Conservation (phyloP, 2,888 invertebrate species). For the Seira ritae region DNA sequence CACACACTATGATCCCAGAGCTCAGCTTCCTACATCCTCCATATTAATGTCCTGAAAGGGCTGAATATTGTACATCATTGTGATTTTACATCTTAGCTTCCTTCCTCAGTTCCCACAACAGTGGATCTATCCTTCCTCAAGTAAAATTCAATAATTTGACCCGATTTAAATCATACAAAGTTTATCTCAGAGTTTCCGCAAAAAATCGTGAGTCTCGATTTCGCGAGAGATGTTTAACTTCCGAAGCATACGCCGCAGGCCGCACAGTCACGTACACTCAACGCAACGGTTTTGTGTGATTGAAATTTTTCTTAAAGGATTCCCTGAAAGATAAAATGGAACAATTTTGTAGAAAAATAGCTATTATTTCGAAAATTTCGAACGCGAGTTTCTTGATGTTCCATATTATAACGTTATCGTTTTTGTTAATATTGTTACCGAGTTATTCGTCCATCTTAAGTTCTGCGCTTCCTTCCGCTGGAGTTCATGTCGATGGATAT, state of each 20-base stretch:
- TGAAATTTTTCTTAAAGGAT: no score
- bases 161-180: background rate
- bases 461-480: background rate
- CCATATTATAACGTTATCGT: no score
- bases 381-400: no score
- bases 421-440: background rate
- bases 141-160: conserved; percentile 1
- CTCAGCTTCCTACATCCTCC: background rate
- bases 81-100: background rate
- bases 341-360: no score
- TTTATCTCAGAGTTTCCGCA: background rate
- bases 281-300: no score
- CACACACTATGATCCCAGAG: background rate
- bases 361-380: no score
- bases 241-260: background rate
- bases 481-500: conserved; percentile 51
- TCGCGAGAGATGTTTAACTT: background rate
- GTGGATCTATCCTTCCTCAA: background rate
- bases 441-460: background rate
- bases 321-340: no score
- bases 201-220: background rate
- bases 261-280: background rate
- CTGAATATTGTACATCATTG: background rate
- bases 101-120: background rate
- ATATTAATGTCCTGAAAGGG: background rate